These are phyloP conservation scores for Gila orcuttii DNA, from an alignment of 2,113 vertebrate species.

Conservation along the genomic window DNA sequence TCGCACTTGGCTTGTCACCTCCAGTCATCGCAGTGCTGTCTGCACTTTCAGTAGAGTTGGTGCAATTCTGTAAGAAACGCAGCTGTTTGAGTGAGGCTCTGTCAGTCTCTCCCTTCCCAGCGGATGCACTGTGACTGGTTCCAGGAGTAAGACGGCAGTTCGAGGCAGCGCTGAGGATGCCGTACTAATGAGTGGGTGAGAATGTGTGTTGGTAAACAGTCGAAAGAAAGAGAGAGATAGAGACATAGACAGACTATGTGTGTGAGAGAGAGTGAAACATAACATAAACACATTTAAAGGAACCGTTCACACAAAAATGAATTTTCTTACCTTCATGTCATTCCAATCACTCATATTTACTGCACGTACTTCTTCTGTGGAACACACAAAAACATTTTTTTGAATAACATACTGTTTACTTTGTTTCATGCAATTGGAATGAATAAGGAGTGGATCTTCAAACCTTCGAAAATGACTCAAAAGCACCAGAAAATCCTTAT, in stretches of 20 bases:
- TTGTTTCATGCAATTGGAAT: neutral
- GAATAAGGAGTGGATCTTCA: neutral
- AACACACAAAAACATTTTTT: neutral
- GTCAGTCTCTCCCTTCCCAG: conserved; percentile 28
- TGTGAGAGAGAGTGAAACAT: neutral
- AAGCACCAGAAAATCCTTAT: neutral
- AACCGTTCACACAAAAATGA: neutral
- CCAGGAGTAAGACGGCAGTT: conserved; percentile 6
- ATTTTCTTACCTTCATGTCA: neutral
- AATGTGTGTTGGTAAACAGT: conserved; percentile 36
- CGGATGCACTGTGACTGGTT: conserved; percentile 18
- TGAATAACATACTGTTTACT: neutral
- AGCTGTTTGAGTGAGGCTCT: conserved; percentile 38
- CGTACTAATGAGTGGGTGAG: conserved; percentile 44
- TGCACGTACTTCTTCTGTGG: neutral
- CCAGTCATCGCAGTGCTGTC: conserved; percentile 40
- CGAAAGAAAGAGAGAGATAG: conserved; percentile 16
- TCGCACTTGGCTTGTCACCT: conserved; percentile 47
- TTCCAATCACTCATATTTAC: neutral
- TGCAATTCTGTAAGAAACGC: conserved; percentile 42
- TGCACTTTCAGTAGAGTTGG: conserved; percentile 37
- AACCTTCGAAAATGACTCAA: neutral
- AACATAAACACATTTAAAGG: conserved; percentile 18
- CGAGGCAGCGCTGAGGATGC: conserved; percentile 2
- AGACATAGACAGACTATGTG: conserved; percentile 14